phyloP scores from a whole-genome alignment of 2,797 vertebrate genomes.

The Enteromius unitaeniatus region DNA sequence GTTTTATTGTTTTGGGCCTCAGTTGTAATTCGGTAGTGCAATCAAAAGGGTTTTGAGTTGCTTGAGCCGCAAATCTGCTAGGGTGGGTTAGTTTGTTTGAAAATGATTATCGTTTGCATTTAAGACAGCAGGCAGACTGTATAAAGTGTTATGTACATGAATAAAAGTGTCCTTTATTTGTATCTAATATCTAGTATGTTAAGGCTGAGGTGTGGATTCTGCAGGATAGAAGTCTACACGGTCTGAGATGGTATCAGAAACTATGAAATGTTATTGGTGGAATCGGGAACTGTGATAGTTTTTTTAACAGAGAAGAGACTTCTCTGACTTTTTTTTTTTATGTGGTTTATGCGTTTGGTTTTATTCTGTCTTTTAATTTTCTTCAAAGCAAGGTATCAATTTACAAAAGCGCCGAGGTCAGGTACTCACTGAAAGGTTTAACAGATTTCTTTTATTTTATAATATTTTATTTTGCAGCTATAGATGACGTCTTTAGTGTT shows the following conservation, averaged over 20 bases:
- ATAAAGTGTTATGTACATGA: conserved; percentile 84
- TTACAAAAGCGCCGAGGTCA: conserved; percentile 76
- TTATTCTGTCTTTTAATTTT: conserved; percentile 42
- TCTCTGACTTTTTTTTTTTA: conserved; percentile 62
- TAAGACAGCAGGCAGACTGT: conserved; percentile 67
- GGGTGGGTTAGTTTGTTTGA: conserved; percentile 60
- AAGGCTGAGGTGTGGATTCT: conserved; percentile 80
- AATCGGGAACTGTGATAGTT: conserved; percentile 81
- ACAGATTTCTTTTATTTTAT: conserved; percentile 80
- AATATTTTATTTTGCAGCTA: conserved; percentile 66
- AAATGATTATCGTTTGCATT: conserved; percentile 45
- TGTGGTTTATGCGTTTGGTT: conserved; percentile 36
- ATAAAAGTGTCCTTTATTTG: conserved; percentile 81
- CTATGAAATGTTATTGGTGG: conserved; percentile 68
- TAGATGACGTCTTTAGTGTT: conserved; percentile 67
- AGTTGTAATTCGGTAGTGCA: conserved; percentile 46
- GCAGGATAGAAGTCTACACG: conserved; percentile 82
- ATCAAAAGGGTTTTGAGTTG: conserved; percentile 48
- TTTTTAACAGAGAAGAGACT: conserved; percentile 74
- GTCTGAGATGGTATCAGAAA: conserved; percentile 75
- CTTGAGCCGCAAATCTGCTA: conserved; percentile 31
- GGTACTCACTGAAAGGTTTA: conserved; percentile 81
- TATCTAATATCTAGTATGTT: conserved; percentile 77
- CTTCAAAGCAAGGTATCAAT: conserved; percentile 59
- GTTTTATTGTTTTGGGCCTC: conserved; percentile 18